A percentile compares a stretch with the other conserved stretches of the same genome.
These are phyloP conservation scores for Lysandra coridon DNA, from an alignment of 2,888 invertebrate species.

Conservation along the genomic window DNA sequence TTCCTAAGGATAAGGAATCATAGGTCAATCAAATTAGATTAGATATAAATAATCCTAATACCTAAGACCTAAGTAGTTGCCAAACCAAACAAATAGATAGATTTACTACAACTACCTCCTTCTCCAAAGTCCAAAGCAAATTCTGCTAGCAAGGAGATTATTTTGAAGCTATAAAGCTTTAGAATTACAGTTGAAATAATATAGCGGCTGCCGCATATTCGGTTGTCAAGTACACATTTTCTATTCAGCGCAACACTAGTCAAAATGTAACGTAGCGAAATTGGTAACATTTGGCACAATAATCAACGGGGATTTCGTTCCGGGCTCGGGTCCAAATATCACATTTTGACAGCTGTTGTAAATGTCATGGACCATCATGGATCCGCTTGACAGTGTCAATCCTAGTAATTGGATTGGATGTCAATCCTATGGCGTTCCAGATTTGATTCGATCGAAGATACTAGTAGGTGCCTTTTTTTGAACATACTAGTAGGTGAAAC, in stretches of 20 bases:
- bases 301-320: background rate
- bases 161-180: too few relatives aligned
- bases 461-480: too few relatives aligned
- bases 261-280: background rate
- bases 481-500: background rate
- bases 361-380: background rate
- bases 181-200: background rate
- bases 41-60: too few relatives aligned
- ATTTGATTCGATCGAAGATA: conserved; percentile 13
- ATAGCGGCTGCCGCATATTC: background rate
- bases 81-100: too few relatives aligned
- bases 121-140: too few relatives aligned
- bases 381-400: background rate
- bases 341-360: conserved; percentile 24
- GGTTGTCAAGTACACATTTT: background rate
- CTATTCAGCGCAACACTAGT: background rate
- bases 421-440: conserved; percentile 4
- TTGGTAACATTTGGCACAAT: conserved; percentile 20
- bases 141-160: too few relatives aligned
- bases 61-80: too few relatives aligned
- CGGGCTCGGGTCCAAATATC: background rate
- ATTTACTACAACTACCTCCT: too few relatives aligned
- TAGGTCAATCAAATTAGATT: too few relatives aligned
- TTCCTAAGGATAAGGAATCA: too few relatives aligned
- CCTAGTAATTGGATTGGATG: background rate